Percentiles rank a stretch among this genome's conserved stretches.
These are phyloP conservation scores for Bhutanitis thaidina DNA, from an alignment of 2,888 invertebrate species.

Conservation along the genomic window DNA sequence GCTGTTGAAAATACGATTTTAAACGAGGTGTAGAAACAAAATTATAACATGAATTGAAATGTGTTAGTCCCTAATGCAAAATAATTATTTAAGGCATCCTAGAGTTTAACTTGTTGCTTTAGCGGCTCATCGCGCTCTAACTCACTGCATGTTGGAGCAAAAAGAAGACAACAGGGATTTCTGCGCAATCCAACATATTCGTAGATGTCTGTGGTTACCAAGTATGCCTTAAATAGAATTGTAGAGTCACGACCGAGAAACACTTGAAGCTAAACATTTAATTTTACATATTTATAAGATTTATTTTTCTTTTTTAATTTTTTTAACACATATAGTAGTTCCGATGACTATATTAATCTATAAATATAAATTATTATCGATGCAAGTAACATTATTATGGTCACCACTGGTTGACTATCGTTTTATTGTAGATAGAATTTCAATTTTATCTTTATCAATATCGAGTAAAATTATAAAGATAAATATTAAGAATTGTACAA, in stretches of 20 bases:
- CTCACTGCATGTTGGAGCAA: conserved; percentile 11
- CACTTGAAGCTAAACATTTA: neutral
- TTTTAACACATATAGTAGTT: no score
- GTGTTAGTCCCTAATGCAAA: conserved; percentile 27
- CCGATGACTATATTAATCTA: no score
- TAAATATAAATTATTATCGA: no score
- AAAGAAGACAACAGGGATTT: conserved; percentile 19
- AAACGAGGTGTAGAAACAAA: conserved; percentile 32
- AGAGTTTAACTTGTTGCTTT: conserved; percentile 29
- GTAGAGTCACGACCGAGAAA: conserved; percentile 12
- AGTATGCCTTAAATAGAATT: conserved; percentile 18
- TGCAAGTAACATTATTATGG: no score
- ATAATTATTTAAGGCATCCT: conserved; percentile 28
- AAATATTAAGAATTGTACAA: conserved; percentile 11
- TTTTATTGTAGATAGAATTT: no score
- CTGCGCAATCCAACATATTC: conserved; percentile 18
- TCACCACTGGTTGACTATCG: no score
- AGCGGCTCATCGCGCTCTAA: conserved; percentile 13
- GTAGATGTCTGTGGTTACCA: conserved; percentile 17
- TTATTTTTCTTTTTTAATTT: no score
- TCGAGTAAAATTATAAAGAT: no score
- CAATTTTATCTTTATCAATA: no score
- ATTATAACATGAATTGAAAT: conserved; percentile 24
- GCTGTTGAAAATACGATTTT: conserved; percentile 43
- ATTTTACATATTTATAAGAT: neutral